These are phyloP conservation scores for Luffia ferchaultella DNA, from an alignment of 2,888 invertebrate species.

Conservation along the genomic window DNA sequence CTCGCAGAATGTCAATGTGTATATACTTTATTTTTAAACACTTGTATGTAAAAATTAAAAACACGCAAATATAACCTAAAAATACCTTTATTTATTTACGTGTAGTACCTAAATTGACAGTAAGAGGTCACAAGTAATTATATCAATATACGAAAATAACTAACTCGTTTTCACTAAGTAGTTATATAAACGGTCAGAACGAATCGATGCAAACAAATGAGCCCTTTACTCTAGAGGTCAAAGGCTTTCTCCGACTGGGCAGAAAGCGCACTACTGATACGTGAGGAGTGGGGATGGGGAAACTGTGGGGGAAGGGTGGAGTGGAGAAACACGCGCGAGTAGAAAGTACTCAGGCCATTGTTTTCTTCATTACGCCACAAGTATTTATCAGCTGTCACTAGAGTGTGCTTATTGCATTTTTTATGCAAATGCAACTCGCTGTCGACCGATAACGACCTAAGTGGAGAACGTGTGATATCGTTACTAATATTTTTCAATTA, in stretches of 20 bases:
- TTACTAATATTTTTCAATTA: background rate
- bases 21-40: too few relatives aligned
- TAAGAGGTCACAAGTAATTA: too few relatives aligned
- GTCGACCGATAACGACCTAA: background rate
- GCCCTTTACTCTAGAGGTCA: conserved; percentile 43
- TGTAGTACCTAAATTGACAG: too few relatives aligned
- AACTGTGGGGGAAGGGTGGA: conserved; percentile 21
- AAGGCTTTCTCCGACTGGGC: conserved; percentile 51
- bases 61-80: too few relatives aligned
- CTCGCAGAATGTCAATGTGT: too few relatives aligned
- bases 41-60: too few relatives aligned
- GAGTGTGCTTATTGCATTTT: conserved; percentile 36
- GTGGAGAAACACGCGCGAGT: conserved; percentile 34
- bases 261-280: conserved; percentile 21
- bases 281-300: conserved; percentile 16
- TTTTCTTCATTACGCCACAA: conserved; percentile 53
- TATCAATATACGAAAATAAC: too few relatives aligned
- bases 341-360: conserved; percentile 54
- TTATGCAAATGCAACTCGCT: conserved; percentile 32
- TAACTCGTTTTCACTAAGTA: too few relatives aligned
- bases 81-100: too few relatives aligned
- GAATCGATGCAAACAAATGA: conserved; percentile 28
- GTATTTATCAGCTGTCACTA: conserved; percentile 48
- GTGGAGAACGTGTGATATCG: background rate
- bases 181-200: too few relatives aligned